Evolutionary conservation across 2,113 vertebrate genomes (phyloP).

Genomic region (Ornithorhynchus anatinus): DNA sequence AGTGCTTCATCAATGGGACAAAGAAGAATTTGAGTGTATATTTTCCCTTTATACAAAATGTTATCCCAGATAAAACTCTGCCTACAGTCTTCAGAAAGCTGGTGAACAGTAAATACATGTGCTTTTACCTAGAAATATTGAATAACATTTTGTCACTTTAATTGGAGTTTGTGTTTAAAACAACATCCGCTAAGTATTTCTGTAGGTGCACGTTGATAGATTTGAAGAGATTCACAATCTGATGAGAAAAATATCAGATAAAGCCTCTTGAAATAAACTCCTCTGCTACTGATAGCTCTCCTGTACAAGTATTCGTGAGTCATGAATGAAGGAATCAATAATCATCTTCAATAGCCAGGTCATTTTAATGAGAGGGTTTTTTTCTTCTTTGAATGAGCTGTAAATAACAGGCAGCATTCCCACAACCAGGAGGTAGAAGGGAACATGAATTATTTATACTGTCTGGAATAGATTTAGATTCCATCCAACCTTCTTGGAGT

Average conservation of each 20-base stretch:
- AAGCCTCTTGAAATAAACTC: neutral
- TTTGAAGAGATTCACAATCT: neutral
- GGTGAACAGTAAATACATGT: neutral
- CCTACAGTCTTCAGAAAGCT: neutral
- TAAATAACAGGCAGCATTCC: slow-evolving; percentile 48
- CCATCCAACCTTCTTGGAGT: slow-evolving; percentile 48
- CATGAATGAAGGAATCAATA: neutral
- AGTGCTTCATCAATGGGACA: neutral
- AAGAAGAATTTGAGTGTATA: neutral
- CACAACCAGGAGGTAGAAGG: slow-evolving; percentile 33
- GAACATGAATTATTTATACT: slow-evolving; percentile 58
- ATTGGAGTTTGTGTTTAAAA: neutral
- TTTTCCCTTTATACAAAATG: neutral
- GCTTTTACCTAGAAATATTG: neutral
- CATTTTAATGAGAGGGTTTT: slow-evolving; percentile 28
- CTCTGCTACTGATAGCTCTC: neutral
- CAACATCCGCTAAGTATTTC: neutral
- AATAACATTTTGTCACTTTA: neutral
- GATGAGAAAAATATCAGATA: neutral
- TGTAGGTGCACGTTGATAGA: neutral
- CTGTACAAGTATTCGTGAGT: neutral
- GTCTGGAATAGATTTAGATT: slow-evolving; percentile 54
- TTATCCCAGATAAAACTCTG: neutral
- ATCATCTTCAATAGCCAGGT: neutral
- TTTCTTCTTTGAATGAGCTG: slow-evolving; percentile 4